Conservation (phyloP, 2,888 invertebrate genomes). For the Drosophila yooni region DNA sequence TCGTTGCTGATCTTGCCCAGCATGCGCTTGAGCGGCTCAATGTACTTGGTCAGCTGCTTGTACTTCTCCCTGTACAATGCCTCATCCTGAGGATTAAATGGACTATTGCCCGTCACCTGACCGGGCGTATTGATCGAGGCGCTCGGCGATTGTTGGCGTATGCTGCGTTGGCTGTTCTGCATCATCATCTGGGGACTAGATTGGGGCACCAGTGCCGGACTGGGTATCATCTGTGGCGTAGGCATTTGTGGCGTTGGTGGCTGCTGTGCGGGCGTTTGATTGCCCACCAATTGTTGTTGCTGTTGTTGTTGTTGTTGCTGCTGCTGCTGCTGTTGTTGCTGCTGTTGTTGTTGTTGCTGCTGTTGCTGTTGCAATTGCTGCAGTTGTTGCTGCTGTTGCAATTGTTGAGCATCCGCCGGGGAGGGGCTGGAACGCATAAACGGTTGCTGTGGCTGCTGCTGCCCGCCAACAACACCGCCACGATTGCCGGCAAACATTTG, state of each 20-base stretch:
- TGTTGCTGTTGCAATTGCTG: slow-evolving; percentile 86
- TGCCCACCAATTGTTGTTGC: slow-evolving; percentile 70
- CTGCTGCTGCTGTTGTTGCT: slow-evolving; percentile 79
- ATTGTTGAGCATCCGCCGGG: slow-evolving; percentile 81
- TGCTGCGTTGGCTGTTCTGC: slow-evolving; percentile 86
- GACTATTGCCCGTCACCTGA: slow-evolving; percentile 87
- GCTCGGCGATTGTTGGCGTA: slow-evolving; percentile 93
- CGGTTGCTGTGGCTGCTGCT: slow-evolving; percentile 87
- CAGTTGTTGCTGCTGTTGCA: slow-evolving; percentile 81
- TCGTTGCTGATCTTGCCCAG: slow-evolving; percentile 94
- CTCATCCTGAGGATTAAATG: slow-evolving; percentile 91
- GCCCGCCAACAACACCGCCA: slow-evolving; percentile 86
- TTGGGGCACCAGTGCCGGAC: slow-evolving; percentile 89
- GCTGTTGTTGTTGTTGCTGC: slow-evolving; percentile 78
- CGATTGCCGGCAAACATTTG: slow-evolving; percentile 86
- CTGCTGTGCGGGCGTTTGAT: slow-evolving; percentile 76
- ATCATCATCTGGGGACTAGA: slow-evolving; percentile 88
- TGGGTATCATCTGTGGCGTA: slow-evolving; percentile 88
- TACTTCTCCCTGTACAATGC: slow-evolving; percentile 97
- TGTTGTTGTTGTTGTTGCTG: slow-evolving; percentile 84
- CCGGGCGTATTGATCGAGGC: slow-evolving; percentile 93
- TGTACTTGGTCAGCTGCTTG: slow-evolving; percentile 95
- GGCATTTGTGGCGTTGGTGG: slow-evolving; percentile 84
- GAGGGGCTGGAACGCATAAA: slow-evolving; percentile 90
- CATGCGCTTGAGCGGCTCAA: slow-evolving; percentile 96